Base-by-base conservation (phyloP, 2,888 invertebrate genomes). In the Galerucella nymphaeae region DNA sequence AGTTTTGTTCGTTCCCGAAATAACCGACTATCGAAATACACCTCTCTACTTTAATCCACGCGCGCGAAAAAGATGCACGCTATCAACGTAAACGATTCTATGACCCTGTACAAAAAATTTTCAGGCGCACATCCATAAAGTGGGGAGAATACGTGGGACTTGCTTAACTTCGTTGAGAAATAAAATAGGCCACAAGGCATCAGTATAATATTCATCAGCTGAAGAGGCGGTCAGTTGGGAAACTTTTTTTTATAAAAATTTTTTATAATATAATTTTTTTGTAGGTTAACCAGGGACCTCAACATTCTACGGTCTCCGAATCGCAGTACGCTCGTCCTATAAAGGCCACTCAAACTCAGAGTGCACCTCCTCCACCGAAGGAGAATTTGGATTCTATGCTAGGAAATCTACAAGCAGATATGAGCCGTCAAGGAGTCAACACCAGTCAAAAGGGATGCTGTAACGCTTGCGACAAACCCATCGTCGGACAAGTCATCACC, bases 381-480 rank as follows among this genome's bases (percentile, higher is more conserved):
- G 84, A 85, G 77, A 89, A 90, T 84, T 85, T 90, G 83, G 90
- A 90, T 88, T 89, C 88, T 87, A 97, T 97, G 97, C 93, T 97
- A 87, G 97, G 96, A 81, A 95, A 93, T 80, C 90, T 96, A 81
- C 96, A 97, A 86, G 96, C 95, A 86, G 97, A 98, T 90, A 97
- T 99, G 97, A 96, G 94, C 89, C 94, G 97, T 86, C 99, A 99
- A 91, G 99, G 99, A 88, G 96, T 99, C 78, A 97, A 94, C 87
- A 98, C 98, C 77, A 97, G 98, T 82, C 98, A 99, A 87, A 99
- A 99, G 90, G 99, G 99, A 84, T 97, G 98, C 90, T 99, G 99
- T 93, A 97, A 92, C 86, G 97, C 97, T 80, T 99, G 99, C 90
- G 96, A 97, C 87, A 99, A 99, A 85, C 97, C 99, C 78, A 99